phyloP scores from a whole-genome alignment of 2,888 invertebrate species.

The Troides oblongomaculatus region DNA sequence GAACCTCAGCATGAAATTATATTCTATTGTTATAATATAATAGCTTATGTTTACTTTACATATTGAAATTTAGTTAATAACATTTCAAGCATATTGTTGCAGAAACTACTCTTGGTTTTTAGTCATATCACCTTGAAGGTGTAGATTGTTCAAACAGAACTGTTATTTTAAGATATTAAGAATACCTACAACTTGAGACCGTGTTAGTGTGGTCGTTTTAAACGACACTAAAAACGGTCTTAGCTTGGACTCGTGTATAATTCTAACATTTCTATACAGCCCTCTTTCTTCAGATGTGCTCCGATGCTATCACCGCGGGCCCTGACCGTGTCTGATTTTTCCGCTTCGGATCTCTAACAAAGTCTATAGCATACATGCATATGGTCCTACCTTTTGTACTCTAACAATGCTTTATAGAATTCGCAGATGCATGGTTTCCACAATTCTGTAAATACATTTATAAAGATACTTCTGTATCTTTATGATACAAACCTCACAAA shows the following conservation, averaged over 20 bases:
- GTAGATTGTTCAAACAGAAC: neutral
- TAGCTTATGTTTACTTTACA: too few species aligned
- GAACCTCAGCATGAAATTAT: too few species aligned
- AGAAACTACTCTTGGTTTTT: too few species aligned
- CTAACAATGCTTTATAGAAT: constrained; percentile 18
- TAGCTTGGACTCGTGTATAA: constrained; percentile 34
- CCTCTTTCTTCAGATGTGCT: constrained; percentile 33
- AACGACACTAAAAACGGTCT: constrained; percentile 17
- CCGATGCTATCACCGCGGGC: constrained; percentile 24
- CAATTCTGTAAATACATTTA: neutral
- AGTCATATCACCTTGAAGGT: too few species aligned
- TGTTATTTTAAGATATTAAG: constrained; percentile 6
- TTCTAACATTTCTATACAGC: constrained; percentile 39
- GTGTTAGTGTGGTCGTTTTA: neutral
- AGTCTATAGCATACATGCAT: constrained; percentile 27
- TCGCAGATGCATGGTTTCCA: constrained; percentile 1
- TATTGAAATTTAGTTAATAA: too few species aligned
- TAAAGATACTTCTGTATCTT: too few species aligned
- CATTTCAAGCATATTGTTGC: too few species aligned
- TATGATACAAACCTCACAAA: too few species aligned
- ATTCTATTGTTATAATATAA: too few species aligned
- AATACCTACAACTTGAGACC: constrained; percentile 4
- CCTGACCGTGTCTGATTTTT: constrained; percentile 25
- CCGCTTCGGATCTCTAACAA: constrained; percentile 29
- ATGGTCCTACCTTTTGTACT: constrained; percentile 18